Percentiles rank a stretch among this genome's conserved stretches.
Evolutionary conservation across 2,113 vertebrate species (phyloP).

Genomic region (Rhinopomastus cyanomelas): DNA sequence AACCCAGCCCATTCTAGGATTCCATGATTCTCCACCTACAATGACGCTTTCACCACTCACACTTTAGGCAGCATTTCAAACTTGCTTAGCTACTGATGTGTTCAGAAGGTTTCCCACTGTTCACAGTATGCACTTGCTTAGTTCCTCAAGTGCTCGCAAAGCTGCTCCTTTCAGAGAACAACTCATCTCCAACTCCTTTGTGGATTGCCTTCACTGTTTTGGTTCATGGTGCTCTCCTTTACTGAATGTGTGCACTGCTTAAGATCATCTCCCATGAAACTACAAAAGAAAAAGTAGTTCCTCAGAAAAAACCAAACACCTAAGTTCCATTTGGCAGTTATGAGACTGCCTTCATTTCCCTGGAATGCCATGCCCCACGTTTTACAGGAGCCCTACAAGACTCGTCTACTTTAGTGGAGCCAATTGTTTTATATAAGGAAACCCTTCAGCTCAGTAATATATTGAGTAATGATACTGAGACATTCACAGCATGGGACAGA

Average conservation of each 20-base stretch:
- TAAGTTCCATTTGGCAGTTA: conserved; percentile 23
- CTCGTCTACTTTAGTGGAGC: conserved; percentile 31
- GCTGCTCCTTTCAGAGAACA: background rate
- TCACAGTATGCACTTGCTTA: background rate
- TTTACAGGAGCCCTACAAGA: conserved; percentile 49
- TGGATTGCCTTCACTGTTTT: background rate
- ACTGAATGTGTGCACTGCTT: background rate
- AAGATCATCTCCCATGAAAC: conserved; percentile 26
- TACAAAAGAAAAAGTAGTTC: background rate
- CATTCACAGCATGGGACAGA: background rate
- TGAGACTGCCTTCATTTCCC: conserved; percentile 44
- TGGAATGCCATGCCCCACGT: background rate
- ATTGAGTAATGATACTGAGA: background rate
- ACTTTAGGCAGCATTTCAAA: background rate
- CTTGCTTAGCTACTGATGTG: background rate
- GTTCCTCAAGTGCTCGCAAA: background rate
- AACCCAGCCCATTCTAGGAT: accelerated
- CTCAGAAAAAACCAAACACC: background rate
- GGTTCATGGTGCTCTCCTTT: background rate
- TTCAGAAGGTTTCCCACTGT: background rate
- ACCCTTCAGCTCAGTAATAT: conserved; percentile 9
- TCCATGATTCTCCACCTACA: background rate
- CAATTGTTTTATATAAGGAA: conserved; percentile 44
- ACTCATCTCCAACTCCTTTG: background rate
- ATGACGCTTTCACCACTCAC: background rate